Evolutionary conservation across 2,113 vertebrate species (phyloP).

Genomic region (Prinia subflava): DNA sequence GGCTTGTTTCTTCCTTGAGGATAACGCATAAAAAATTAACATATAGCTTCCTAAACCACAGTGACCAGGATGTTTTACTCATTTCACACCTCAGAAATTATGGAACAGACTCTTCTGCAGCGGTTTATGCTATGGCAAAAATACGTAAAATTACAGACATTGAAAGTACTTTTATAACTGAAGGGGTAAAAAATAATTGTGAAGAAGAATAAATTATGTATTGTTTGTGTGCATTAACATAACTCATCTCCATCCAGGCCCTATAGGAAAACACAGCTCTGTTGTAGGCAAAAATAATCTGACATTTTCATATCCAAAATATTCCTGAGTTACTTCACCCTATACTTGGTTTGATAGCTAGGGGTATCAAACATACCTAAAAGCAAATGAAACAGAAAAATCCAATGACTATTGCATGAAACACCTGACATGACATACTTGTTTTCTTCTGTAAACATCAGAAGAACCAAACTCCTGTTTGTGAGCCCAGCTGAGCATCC

Average conservation of each 20-base stretch:
- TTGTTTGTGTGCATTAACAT: neutral
- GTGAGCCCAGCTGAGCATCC: neutral
- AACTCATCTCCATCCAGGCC: neutral
- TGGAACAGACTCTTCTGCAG: neutral
- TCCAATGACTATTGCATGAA: neutral
- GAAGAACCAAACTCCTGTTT: neutral
- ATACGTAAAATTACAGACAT: accelerated
- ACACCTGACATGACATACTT: neutral
- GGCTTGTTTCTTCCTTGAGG: neutral
- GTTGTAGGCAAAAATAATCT: neutral
- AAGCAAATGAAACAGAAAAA: neutral
- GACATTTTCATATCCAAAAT: neutral
- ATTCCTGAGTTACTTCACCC: neutral
- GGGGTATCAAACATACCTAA: neutral
- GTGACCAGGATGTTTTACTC: neutral
- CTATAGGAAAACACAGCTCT: neutral
- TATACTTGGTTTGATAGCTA: neutral
- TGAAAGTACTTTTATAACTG: neutral
- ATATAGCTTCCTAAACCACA: neutral
- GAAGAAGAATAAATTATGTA: neutral
- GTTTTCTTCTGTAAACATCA: neutral
- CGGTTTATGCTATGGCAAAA: neutral
- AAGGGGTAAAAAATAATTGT: neutral
- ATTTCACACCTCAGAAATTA: neutral
- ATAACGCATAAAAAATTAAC: neutral